Base-by-base conservation (phyloP, 2,888 invertebrate genomes). In the Protodeltote pygarga region DNA sequence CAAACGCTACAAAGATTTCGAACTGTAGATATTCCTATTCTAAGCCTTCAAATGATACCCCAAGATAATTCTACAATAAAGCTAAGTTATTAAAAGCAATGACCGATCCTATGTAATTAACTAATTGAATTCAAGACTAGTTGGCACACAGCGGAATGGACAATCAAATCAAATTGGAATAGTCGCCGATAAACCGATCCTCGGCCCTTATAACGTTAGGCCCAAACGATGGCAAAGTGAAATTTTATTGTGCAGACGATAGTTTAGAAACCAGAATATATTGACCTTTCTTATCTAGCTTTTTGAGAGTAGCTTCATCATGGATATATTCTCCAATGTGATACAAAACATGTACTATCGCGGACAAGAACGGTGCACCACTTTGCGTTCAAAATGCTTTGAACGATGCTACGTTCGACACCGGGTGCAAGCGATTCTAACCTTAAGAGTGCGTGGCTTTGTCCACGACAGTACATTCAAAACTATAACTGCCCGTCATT, bases 131-230 rank as follows among this genome's bases (percentile, higher is more conserved):
- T 35, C 61, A 34, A n/a, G n/a, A n/a, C n/a, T n/a, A n/a, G n/a
- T n/a, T n/a, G n/a, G n/a, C n/a, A n/a, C n/a, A n/a, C n/a, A n/a
- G n/a, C n/a, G n/a, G n/a, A 25, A 25, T 23, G 47, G 40, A 58
- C 57, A 62, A 58, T 58, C 55, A 47, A 62, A 58, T 62, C 47
- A 47, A 58, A 58, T 62, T 54, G 57, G 33, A 47, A 37, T 48
- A 63, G 25, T 58, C 62, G 28, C 40, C 47, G 57, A 62, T 62
- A 54, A 54, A 40, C 63, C 55, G 55, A 17, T 32, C 40, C 23
- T 23, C 20, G 39, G 37, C 32, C 62, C 55, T 21, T 61, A 54
- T 57, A 57, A 21, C 48, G 45, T 52, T 8, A 52, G 57, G 62
- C 40, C 40, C 55, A 62, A 62, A 41, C 47, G 33, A 37, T 38